Conservation (phyloP, 1,140 invertebrate genomes). For the Macrotrachela quadricornifera region DNA sequence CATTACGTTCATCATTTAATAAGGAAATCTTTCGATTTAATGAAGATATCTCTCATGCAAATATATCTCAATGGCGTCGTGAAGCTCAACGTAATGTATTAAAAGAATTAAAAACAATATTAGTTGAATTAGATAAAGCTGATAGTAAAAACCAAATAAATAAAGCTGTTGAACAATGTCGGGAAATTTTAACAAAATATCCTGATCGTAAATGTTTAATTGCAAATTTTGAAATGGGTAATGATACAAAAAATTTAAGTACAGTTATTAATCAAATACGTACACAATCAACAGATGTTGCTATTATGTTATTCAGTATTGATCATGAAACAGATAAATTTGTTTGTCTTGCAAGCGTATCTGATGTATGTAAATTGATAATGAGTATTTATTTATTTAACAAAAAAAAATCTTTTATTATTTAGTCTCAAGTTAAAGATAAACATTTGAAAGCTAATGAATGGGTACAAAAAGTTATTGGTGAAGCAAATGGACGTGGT, state of each 20-base stretch:
- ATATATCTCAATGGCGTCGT: conserved; percentile 57
- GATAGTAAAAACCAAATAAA: conserved; percentile 54
- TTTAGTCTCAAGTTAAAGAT: conserved; percentile 36
- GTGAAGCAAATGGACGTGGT: conserved; percentile 65
- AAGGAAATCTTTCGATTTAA: conserved; percentile 24
- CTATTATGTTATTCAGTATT: conserved; percentile 74
- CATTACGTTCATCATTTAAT: not conserved
- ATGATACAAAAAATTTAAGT: conserved; percentile 78
- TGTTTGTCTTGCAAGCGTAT: conserved; percentile 62
- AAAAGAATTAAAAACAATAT: conserved; percentile 60
- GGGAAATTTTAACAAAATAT: conserved; percentile 21
- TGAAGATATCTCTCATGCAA: conserved; percentile 17
- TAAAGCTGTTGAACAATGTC: conserved; percentile 18
- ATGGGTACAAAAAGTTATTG: conserved; percentile 63
- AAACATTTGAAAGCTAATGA: conserved; percentile 84
- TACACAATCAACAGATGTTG: conserved; percentile 50
- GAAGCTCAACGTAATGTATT: conserved; percentile 61
- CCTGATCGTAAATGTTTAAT: conserved; percentile 47
- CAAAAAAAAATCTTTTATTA: not conserved
- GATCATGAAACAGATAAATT: conserved; percentile 69
- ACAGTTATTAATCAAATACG: conserved; percentile 78
- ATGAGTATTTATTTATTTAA: not conserved
- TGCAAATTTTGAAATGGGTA: conserved; percentile 58
- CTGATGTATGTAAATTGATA: conserved; percentile 40
- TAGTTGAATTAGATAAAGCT: conserved; percentile 71